Conservation (phyloP, 2,113 vertebrate species). For the Chloebia gouldiae region DNA sequence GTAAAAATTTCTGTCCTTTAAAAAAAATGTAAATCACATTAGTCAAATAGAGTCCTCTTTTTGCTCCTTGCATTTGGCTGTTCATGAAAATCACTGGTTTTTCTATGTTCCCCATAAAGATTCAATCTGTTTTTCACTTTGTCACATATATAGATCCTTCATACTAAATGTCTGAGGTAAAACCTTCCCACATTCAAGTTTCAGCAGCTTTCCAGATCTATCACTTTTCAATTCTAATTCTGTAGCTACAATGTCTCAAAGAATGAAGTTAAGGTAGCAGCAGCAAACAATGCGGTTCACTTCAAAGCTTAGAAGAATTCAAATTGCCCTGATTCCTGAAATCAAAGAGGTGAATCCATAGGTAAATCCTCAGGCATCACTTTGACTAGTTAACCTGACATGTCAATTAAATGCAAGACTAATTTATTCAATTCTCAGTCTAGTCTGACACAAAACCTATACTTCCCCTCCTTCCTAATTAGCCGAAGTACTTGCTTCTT, state of each 20-base stretch:
- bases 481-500: slow-evolving; percentile 51
- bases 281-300: background rate
- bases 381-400: background rate
- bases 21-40: background rate
- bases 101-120: background rate
- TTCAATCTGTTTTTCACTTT: background rate
- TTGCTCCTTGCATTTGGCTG: background rate
- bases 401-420: slow-evolving; percentile 15
- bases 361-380: slow-evolving; percentile 11
- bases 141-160: background rate
- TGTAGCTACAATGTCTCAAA: background rate
- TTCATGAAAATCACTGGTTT: background rate
- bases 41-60: background rate
- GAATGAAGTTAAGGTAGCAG: background rate
- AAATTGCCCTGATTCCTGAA: slow-evolving; percentile 3
- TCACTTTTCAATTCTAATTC: background rate
- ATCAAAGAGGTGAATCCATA: background rate
- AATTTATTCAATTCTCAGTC: slow-evolving; percentile 40
- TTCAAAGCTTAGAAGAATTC: background rate
- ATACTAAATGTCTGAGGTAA: background rate
- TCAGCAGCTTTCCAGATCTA: background rate
- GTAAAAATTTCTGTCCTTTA: background rate
- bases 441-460: slow-evolving; percentile 31
- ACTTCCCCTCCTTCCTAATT: slow-evolving; percentile 50
- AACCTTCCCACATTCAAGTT: background rate